Base-by-base conservation (phyloP, 2,797 vertebrate genomes). In the Sphenopsis melanotis region DNA sequence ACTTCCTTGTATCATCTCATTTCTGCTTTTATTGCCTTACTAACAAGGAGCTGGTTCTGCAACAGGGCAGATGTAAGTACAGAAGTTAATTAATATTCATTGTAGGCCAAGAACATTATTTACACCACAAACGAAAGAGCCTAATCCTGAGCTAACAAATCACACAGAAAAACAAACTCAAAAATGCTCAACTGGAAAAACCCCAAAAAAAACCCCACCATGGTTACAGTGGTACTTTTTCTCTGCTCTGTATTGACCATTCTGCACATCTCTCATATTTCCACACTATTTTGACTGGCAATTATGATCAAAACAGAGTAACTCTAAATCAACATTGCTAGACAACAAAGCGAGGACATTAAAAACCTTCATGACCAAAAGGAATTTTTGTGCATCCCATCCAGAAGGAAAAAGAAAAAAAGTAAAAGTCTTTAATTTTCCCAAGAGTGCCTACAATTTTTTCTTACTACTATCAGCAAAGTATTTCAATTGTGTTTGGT, bases 101-200 rank as follows among this genome's bases (percentile, higher is more conserved):
- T 42, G 70, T 26, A 52, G 63, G 49, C 26, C 59, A 90, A 75
- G n/a, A 78, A 49, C 12, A 52, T 59, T 36, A 86, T 89, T 88
- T 91, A 81, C 34, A 94, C 19, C 57, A 86, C 34, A 77, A 88
- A 80, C 29, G 64, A 44, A 95, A 55, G 53, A 24, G 12, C 29
- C 61, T 76, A 89, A 94, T 74, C 41, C 79, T 80, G 37, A 23
- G 37, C 82, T 83, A 76, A 72, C 39, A 44, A 18, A 72, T 27
- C 18, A 30, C 15, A 79, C 6, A 49, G 36, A 69, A 57, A 77
- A 91, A 42, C 34, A 90, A 88, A 78, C 30, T 72, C 16, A 24
- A 53, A 83, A 83, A 55, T 63, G 5, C 26, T n/a, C 85, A n/a
- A 56, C 6, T 65, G 15, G 1, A 59, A 50, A 24, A 50, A 22